phyloP scores from a whole-genome alignment of 2,888 invertebrate species.

The Agriopis marginaria region DNA sequence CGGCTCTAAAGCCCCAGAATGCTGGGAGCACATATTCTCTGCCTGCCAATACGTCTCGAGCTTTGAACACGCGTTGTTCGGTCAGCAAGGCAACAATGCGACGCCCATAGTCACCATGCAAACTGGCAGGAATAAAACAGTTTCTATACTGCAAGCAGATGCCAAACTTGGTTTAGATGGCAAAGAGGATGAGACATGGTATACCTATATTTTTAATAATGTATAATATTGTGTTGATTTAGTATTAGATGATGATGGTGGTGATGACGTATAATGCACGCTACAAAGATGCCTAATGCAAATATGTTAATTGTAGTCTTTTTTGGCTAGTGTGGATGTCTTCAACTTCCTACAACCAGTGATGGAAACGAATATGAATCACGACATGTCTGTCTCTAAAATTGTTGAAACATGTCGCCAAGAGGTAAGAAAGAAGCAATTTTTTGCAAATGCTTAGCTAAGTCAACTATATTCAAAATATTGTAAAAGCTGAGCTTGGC shows the following conservation, averaged over 20 bases:
- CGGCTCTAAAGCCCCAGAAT: constrained; percentile 96
- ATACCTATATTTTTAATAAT: constrained; percentile 27
- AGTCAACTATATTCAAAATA: too few relatives aligned
- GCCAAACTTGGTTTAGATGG: constrained; percentile 83
- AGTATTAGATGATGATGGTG: too few relatives aligned
- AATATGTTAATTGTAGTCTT: too few relatives aligned
- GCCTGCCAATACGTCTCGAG: constrained; percentile 97
- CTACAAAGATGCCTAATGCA: too few relatives aligned
- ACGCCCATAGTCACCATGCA: constrained; percentile 89
- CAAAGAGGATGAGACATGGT: constrained; percentile 92
- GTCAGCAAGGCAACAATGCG: constrained; percentile 91
- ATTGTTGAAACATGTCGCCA: constrained; percentile 88
- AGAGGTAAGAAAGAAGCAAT: constrained; percentile 63
- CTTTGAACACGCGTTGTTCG: constrained; percentile 96
- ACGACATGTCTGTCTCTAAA: constrained; percentile 90
- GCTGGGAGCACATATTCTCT: constrained; percentile 98
- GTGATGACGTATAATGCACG: too few relatives aligned
- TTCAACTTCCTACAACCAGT: constrained; percentile 93
- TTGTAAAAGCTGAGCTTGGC: too few relatives aligned
- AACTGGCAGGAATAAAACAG: constrained; percentile 87
- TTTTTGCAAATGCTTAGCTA: too few relatives aligned
- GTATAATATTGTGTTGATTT: too few relatives aligned
- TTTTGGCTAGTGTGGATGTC: constrained; percentile 89
- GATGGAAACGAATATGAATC: constrained; percentile 87
- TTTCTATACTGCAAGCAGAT: constrained; percentile 87